Base-by-base conservation (phyloP, 1,140 invertebrate species). In the Portunus trituberculatus region DNA sequence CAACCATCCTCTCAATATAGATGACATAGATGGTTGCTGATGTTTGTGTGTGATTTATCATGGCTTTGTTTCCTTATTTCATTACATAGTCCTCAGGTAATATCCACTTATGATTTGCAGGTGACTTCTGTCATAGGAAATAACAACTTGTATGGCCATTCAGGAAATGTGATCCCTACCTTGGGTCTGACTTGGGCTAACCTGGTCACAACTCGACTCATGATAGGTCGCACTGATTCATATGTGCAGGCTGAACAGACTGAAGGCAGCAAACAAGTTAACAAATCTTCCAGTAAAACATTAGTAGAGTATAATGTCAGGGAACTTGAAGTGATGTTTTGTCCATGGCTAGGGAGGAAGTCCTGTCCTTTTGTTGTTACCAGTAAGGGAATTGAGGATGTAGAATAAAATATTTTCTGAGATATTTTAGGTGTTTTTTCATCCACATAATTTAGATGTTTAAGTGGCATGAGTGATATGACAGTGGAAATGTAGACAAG, bases 141-240 rank as follows among this genome's bases (percentile, higher is more conserved):
- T n/a, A 86, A 93, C 67, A 94, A 52, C 31, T 20, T 93, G 14
- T 93, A 93, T 82, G 93, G 88, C 20, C 52, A 87, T 16, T 32
- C 10, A 20, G 93, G 52, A 14, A 84, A 59, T 93, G 95, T 96
- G 29, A 91, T 96, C 45, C 96, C 98, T 67, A 97, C 97, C 90
- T 96, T 98, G 94, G 98, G 98, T 16, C 96, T 98, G 52, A 97
- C 98, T 7, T 98, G 98, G 98, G 97, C 97, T 0, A 98, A 98
- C 96, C 97, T 98, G 88, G 97, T 98, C 14, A 98, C 98, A 7
- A 98, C 97, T 92, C 97, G 98, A 20, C 97, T 98, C 76, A 97
- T 97, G 94, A 97, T 98, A 16, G 97, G 97, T 10, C 83, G 89
- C 76, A 94, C 32, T 20, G 31, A 88, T 52, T 76, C 76, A 82